These are phyloP conservation scores for Drosophila watanabei DNA, from an alignment of 1,140 invertebrate genomes.

Conservation along the genomic window DNA sequence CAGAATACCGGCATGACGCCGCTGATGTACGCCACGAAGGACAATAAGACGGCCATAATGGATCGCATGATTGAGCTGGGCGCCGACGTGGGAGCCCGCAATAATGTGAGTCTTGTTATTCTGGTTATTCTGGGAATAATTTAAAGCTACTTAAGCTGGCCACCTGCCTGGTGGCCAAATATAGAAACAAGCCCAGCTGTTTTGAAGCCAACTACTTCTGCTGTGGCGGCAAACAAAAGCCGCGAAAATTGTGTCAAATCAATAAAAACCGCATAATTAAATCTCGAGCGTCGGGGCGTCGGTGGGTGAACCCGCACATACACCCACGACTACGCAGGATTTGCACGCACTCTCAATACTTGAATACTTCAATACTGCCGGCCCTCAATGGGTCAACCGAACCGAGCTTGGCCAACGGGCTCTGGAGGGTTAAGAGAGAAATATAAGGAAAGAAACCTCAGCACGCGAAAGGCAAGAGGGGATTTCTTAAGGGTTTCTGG, in stretches of 20 bases:
- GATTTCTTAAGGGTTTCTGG: constrained; percentile 33
- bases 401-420: constrained; percentile 68
- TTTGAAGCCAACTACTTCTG: constrained; percentile 6
- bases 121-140: constrained; percentile 25
- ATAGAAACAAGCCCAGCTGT: constrained; percentile 49
- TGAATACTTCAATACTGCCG: constrained; percentile 26
- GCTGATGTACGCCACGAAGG: constrained; percentile 97
- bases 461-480: constrained; percentile 31
- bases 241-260: constrained; percentile 84
- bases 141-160: constrained; percentile 31
- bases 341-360: constrained; percentile 45
- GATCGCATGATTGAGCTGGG: constrained; percentile 96
- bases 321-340: constrained; percentile 58
- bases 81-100: constrained; percentile 95
- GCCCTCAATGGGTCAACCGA: constrained; percentile 65
- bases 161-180: constrained; percentile 32
- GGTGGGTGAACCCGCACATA: constrained; percentile 25
- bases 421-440: not conserved
- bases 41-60: constrained; percentile 95
- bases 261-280: constrained; percentile 84
- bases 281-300: constrained; percentile 65
- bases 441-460: not conserved
- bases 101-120: constrained; percentile 93
- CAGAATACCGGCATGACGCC: constrained; percentile 97
- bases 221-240: constrained; percentile 42